phyloP scores from a whole-genome alignment of 2,888 invertebrate genomes.

The Lasioglossum marginatum region DNA sequence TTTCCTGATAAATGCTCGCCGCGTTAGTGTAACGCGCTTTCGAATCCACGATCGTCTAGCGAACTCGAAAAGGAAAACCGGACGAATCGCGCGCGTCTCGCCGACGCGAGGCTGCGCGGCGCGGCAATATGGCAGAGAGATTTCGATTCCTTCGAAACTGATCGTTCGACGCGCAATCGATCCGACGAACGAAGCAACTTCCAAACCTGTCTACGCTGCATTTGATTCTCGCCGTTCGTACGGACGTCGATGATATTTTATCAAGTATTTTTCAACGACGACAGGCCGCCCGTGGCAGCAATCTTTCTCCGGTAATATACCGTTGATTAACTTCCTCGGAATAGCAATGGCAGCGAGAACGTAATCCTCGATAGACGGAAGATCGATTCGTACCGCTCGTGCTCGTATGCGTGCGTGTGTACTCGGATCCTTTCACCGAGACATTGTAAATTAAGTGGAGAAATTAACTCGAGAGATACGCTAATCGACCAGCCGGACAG shows the following conservation, averaged over 20 bases:
- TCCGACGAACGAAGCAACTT: neutral
- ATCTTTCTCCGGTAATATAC: constrained; percentile 54
- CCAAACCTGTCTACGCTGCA: neutral
- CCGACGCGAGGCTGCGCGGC: neutral
- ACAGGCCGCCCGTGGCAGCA: constrained; percentile 12
- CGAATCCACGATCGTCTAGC: constrained; percentile 47
- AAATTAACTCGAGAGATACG: constrained; percentile 73
- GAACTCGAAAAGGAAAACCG: neutral
- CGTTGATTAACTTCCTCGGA: constrained; percentile 64
- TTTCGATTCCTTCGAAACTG: constrained; percentile 20
- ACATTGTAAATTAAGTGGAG: constrained; percentile 78
- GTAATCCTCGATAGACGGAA: constrained; percentile 50
- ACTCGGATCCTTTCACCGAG: constrained; percentile 74
- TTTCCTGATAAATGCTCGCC: constrained; percentile 67
- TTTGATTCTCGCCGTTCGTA: neutral
- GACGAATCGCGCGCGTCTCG: neutral
- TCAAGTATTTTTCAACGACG: neutral
- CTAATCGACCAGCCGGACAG: constrained; percentile 43
- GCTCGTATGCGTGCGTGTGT: constrained; percentile 3
- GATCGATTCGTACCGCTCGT: constrained; percentile 58
- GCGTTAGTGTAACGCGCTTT: constrained; percentile 55
- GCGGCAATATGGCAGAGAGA: neutral
- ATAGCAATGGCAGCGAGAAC: constrained; percentile 32
- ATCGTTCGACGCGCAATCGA: constrained; percentile 8
- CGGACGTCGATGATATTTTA: neutral